These are phyloP conservation scores for Limonius californicus DNA, from an alignment of 1,140 invertebrate species.

Conservation along the genomic window DNA sequence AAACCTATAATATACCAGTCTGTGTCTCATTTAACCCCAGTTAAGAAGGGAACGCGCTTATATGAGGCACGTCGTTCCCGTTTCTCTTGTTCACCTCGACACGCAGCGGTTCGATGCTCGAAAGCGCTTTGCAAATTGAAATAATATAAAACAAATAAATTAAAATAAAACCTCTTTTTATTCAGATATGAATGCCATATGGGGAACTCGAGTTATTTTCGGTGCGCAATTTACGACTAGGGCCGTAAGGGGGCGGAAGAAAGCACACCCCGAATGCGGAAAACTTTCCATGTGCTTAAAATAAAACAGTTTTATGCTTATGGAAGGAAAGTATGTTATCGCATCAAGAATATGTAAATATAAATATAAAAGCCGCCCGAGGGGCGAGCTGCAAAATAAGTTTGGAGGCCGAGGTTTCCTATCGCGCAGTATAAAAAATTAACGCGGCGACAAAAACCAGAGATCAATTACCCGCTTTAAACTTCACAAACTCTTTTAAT, in stretches of 20 bases:
- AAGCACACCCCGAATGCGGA: background rate
- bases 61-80: no score
- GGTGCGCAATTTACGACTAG: background rate
- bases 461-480: background rate
- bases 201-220: background rate
- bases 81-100: no score
- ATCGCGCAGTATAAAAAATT: no score
- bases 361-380: background rate
- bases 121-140: slow-evolving; percentile 1
- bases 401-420: no score
- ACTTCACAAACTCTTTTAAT: background rate
- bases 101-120: background rate
- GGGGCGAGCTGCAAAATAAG: background rate
- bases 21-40: background rate
- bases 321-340: background rate
- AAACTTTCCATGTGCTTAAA: slow-evolving; percentile 9
- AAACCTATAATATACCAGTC: background rate
- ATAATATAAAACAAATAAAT: slow-evolving; percentile 14
- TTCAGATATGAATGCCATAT: slow-evolving; percentile 4
- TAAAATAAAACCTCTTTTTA: slow-evolving; percentile 13
- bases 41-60: background rate
- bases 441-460: no score
- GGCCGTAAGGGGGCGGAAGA: background rate
- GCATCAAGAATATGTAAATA: background rate
- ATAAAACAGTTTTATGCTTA: slow-evolving; percentile 1